Base-by-base conservation (phyloP, 1,140 invertebrate genomes). In the Lasioglossum baleicum region DNA sequence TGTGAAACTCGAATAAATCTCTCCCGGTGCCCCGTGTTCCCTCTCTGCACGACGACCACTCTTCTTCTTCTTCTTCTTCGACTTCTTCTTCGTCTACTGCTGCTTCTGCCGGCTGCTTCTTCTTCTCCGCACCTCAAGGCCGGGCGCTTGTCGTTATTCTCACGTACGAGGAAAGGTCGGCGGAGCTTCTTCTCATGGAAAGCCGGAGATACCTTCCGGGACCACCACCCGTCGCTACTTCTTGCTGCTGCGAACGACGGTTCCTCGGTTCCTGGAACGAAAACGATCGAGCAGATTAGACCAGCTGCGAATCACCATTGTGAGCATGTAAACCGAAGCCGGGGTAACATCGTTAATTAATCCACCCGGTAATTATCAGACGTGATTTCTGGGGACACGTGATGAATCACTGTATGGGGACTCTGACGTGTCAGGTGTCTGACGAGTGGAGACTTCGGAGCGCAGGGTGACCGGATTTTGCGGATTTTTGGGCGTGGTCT, bases 1-100 rank as follows among this genome's bases (percentile, higher is more conserved):
- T 80, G 85, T 40, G 64, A 85, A 81, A 78, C 73, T 80, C 80
- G 76, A 74, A 80, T 80, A 74, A 85, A 80, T 82, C 76, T 78
- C 75, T 78, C 60, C 26, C 48, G 40, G 31, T 63, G n/a, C 40
- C 79, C 56, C 56, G 42, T 58, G 40, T 42, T 58, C 20, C 13
- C 22, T 26, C 26, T 10, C 20, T 48, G 51, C 17, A 58, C 7
- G 20, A 7, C 65, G 8, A 76, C 56, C 26, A 60, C 60, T 20
- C n/a, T 10, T 53, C 48, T 22, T 31, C 80, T 31, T 11, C 81
- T 74, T 60, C 65, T 15, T 65, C 44, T 48, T 48, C 44, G 11
- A 11, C 44, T 48, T 20, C n/a, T 10, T 53, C 48, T 22, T 31
- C 75, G n/a, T 8, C 81, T 74, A 53, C 65, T 48, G 0, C 44